Base-by-base conservation (phyloP, 1,140 invertebrate genomes). In the Drosophila miranda region DNA sequence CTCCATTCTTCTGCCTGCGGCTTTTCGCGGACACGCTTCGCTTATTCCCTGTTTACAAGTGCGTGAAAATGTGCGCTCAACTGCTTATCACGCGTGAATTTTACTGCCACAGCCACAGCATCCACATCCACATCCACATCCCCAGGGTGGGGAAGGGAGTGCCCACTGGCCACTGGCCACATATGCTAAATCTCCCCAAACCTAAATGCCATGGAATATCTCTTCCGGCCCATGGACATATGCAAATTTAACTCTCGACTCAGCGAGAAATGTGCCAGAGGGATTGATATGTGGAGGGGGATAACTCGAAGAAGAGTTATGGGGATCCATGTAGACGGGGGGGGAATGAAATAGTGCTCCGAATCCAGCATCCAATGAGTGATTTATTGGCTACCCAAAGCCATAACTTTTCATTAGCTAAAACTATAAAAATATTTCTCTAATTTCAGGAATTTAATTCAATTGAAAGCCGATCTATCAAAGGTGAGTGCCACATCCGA, bases 21-120 rank as follows among this genome's bases (percentile, higher is more conserved):
- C 68, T 74, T 84, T 84, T 81, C 60, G 54, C 81, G 68, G 58
- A 74, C 74, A 84, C 80, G 80, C 80, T 84, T 77, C 81, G 80
- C 61, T 84, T 84, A 84, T 86, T 84, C 63, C 3, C 60, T 84
- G 80, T 74, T 84, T 81, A 84, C 80, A 84, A 84, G 80, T 86
- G 80, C 80, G 80, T 84, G 80, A 86, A 84, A 84, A 84, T 84
- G 75, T 87, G 72, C 80, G 80, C 80, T 84, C 84, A 81, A 86
- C 80, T 84, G 80, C 80, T 80, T 83, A 83, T 83, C 80, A 83
- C 80, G 80, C 70, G 54, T 79, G 79, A 84, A 75, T 84, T 82
- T 82, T 75, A 82, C 79, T 82, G 80, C 78, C 62, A 21, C 68
- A 26, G 23, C 23, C 23, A 5, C 23, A 26, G 57, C 63, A 52